Evolutionary conservation across 2,888 invertebrate genomes (phyloP), one percentile per base, ranked within the genome.

Genomic region (Caenorhabditis japonica): DNA sequence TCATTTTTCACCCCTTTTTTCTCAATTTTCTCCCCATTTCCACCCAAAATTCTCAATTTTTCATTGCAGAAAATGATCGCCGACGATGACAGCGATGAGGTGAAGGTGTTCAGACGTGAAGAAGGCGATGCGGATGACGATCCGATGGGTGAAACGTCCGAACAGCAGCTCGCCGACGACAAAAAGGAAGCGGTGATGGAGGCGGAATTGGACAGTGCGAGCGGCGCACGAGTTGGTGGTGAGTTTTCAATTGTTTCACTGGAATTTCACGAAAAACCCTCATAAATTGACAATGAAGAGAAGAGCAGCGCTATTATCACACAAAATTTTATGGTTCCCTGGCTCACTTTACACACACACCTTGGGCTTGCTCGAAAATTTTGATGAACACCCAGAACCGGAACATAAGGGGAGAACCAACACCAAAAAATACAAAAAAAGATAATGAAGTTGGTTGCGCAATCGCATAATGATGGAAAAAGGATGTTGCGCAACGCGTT

Each of bases 181-280:
- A 84, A 84, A 75, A 84, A 84, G 53, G 84, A 84, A 51, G 84
- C 77, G 19, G 79, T 77, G 2, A 59, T 77, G 38, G 79, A 79
- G 46, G 74, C 79, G 15, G 79, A 79, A 36, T 36, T 77, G 25
- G 79, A 79, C 19, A 53, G 55, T 17, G 47, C 55, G 21, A 43
- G 69, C 30, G 58, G 71, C 13, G 51, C 51, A 30, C 30, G 30
- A 10, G 58, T 69, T 34, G 55, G 56, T 36, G 75, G 79, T 79
- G 44, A 66, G 79, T 79, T 51, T 59, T 62, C 41, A 25, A 13
- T 10, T 12, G 5, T 62, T 53, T 30, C 33, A 19, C 8, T 15
- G 30, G 27, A 30, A 41, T 23, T 38, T 27, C 33, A 44, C 44
- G 21, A 39, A 52, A 47, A 68, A 68, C 47, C 58, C 49, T 47